phyloP scores from a whole-genome alignment of 2,797 vertebrate species.

The Eulemur albifrons region DNA sequence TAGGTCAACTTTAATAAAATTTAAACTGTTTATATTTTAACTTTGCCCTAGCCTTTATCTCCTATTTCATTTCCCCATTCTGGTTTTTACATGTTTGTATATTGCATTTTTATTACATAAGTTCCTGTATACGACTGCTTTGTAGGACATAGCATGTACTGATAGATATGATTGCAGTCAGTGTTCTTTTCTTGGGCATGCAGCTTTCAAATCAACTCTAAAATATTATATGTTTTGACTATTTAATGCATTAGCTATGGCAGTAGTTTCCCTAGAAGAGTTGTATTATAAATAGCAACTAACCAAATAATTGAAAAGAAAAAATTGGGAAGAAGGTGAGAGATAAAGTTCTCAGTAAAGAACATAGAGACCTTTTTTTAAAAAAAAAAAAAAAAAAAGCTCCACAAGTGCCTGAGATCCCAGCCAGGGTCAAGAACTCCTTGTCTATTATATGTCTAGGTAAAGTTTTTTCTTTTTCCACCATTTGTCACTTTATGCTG shows the following conservation, averaged over 20 bases:
- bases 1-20: not conserved
- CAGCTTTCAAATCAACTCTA: slow-evolving; percentile 30
- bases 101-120: not conserved
- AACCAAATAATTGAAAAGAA: not conserved
- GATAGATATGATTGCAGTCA: not conserved
- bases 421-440: not conserved
- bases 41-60: not conserved
- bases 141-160: not conserved
- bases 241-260: not conserved
- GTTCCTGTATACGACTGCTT: not conserved
- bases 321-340: not conserved
- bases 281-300: not conserved
- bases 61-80: not conserved
- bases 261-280: not conserved
- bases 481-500: not conserved
- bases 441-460: not conserved
- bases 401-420: not conserved
- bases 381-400: no score
- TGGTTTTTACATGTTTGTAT: not conserved
- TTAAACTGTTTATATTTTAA: not conserved
- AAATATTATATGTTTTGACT: not conserved
- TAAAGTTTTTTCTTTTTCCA: not conserved
- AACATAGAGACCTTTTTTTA: not conserved
- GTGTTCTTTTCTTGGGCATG: not conserved
- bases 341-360: not conserved